Evolutionary conservation across 2,113 vertebrate genomes (phyloP).

Genomic region (Melanocharis versteri): DNA sequence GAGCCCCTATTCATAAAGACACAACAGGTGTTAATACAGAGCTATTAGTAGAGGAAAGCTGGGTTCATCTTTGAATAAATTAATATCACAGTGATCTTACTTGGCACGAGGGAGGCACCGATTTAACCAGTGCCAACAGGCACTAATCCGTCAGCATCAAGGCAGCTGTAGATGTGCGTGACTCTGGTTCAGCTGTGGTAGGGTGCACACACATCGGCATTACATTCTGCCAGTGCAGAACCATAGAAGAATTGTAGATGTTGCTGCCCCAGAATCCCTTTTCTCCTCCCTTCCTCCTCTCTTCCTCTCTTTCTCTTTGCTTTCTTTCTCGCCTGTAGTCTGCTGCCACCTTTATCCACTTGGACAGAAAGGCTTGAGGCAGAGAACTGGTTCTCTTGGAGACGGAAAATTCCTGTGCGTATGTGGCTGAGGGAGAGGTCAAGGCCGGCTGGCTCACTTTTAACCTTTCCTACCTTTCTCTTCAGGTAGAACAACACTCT

Average conservation of each 20-base stretch:
- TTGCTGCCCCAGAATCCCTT: not conserved
- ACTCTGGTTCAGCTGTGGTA: not conserved
- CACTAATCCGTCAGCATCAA: not conserved
- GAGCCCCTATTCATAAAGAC: not conserved
- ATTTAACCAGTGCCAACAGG: not conserved
- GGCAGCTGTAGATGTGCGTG: not conserved
- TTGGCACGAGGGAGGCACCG: not conserved
- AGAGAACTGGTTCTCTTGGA: not conserved
- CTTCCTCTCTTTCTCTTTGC: not conserved
- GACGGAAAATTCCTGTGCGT: not conserved
- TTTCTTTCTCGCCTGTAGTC: not conserved
- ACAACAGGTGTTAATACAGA: not conserved
- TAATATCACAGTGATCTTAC: not conserved
- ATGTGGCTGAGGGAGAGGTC: not conserved
- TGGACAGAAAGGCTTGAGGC: not conserved
- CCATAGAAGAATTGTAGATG: not conserved
- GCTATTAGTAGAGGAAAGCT: not conserved
- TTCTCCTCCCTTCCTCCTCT: not conserved
- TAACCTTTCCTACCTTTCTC: not conserved
- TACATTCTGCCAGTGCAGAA: not conserved
- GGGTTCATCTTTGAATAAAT: not conserved
- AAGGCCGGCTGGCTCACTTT: not conserved
- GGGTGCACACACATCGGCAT: rapidly evolving
- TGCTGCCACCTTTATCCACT: rapidly evolving
- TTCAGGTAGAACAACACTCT: not conserved